A percentile compares a stretch with the other conserved stretches of the same genome.
phyloP scores from a whole-genome alignment of 1,140 invertebrate species.

The Brachionus rotundiformis region DNA sequence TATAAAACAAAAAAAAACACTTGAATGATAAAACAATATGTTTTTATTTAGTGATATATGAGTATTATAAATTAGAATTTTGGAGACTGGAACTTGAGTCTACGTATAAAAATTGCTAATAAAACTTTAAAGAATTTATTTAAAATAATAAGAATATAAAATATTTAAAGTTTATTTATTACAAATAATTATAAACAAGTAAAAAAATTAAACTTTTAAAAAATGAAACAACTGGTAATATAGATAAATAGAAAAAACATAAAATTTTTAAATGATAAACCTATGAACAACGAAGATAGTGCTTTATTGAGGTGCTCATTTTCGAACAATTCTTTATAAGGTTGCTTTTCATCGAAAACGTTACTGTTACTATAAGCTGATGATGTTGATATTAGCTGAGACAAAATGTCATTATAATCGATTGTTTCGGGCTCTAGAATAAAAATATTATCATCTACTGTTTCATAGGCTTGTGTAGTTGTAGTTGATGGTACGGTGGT shows the following conservation, averaged over 20 bases:
- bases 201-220: not conserved
- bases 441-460: conserved; percentile 39
- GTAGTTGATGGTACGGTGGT: not conserved
- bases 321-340: not conserved
- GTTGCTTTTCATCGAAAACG: not conserved
- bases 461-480: not conserved
- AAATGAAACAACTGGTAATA: not conserved
- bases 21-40: not conserved
- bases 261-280: conserved; percentile 7
- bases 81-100: too few species aligned
- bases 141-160: not conserved
- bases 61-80: too few species aligned
- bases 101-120: too few species aligned
- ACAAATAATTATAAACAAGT: not conserved
- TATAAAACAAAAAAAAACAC: not conserved
- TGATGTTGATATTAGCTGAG: conserved; percentile 32
- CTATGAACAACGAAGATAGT: not conserved
- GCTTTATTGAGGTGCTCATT: not conserved
- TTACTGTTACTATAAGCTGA: conserved; percentile 31
- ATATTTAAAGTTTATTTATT: not conserved
- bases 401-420: conserved; percentile 42
- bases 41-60: not conserved
- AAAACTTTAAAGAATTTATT: not conserved
- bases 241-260: not conserved
- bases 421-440: conserved; percentile 21